Conservation (phyloP, 2,888 invertebrate species). For the Suillia variegata region DNA sequence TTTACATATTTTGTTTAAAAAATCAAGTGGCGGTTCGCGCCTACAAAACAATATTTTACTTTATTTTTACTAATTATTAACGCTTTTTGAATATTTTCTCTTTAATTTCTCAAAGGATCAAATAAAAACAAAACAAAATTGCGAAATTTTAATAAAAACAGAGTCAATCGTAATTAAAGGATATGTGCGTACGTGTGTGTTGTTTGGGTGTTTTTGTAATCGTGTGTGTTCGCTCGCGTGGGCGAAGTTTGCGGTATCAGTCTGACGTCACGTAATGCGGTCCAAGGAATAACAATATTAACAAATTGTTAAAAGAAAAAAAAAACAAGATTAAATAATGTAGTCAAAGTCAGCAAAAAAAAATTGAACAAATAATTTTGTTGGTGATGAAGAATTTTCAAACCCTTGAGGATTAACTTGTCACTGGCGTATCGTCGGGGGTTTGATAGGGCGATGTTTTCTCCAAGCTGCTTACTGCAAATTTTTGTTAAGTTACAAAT, state of each 20-base stretch:
- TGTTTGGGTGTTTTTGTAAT: slow-evolving; percentile 2
- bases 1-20: background rate
- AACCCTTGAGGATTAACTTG: too few species aligned
- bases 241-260: slow-evolving; percentile 16
- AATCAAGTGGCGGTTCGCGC: background rate
- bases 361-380: background rate
- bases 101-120: background rate
- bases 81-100: background rate
- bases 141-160: background rate
- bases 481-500: too few species aligned
- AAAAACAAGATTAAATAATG: background rate
- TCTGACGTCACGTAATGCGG: slow-evolving; percentile 21
- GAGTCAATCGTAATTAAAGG: background rate
- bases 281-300: slow-evolving; percentile 5
- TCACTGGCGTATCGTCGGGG: background rate
- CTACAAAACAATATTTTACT: background rate
- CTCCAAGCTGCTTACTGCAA: too few species aligned
- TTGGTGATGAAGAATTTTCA: background rate
- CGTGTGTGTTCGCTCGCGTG: background rate
- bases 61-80: background rate
- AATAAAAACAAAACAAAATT: background rate
- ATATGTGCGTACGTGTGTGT: background rate
- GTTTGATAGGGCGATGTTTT: background rate
- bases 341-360: background rate
- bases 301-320: background rate